Base-by-base conservation (phyloP, 2,113 vertebrate genomes). In the Grus americana region DNA sequence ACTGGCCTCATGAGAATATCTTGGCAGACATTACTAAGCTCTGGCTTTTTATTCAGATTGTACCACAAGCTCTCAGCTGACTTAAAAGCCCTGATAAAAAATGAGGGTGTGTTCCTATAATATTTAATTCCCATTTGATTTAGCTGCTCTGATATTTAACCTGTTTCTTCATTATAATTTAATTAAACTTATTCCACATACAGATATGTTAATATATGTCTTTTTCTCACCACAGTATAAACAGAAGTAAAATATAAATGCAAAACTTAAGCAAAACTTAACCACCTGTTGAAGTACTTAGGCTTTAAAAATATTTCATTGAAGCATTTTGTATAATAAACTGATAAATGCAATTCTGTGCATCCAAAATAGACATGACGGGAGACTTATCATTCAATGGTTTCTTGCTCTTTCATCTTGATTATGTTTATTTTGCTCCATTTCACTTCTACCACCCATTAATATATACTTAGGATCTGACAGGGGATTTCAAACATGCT, bases 141-240 rank as follows among this genome's bases (percentile, higher is more conserved):
- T 84, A 66, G 22, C 27, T 92, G 52, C 47, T 90, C 82, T 93
- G 90, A 90, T 71, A 92, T 63, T 80, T 92, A 90, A 88, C 44
- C 57, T 62, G 34, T 81, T 86, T 79, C 68, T 92, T 92, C 91
- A 92, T 89, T 96, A 92, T 49, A 89, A 92, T 93, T 80, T 91
- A 93, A 93, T 89, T 74, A 94, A 88, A 79, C 24, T 72, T 73
- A 66, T 21, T 79, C 44, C 58, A 89, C 68, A 72, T 29, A 63
- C 65, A 93, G 65, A 84, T 92, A 95, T 83, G 87, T 24, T 93
- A 93, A 97, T 76, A 16, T 8, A 70, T 11, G 57, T 72, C 27
- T 92, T 88, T 92, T 93, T 93, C 91, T 93, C 86, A 91, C 79
- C 52, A 84, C 32, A 46, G 32, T 67, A 89, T 92, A 89, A 94